Conservation (phyloP, 2,113 vertebrate species). For the Aramus guarauna region DNA sequence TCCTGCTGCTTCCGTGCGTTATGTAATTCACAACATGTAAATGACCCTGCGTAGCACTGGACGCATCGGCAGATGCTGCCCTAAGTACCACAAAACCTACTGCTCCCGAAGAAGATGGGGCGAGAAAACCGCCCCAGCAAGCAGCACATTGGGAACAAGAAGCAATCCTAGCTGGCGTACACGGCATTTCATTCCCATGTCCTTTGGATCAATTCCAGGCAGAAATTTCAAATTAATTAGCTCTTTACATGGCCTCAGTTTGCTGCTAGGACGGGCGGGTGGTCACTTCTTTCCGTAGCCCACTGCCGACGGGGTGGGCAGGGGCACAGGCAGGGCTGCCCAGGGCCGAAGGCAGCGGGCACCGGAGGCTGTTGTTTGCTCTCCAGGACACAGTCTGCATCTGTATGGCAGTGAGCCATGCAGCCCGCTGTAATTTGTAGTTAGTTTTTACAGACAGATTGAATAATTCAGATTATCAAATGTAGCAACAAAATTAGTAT, state of each 20-base stretch:
- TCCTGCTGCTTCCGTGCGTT: neutral
- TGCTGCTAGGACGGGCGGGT: neutral
- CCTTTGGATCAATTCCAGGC: neutral
- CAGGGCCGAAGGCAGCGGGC: fast-evolving
- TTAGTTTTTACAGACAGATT: neutral
- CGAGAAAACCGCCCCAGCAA: neutral
- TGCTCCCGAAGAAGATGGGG: neutral
- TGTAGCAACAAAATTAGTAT: neutral
- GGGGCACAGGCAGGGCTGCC: neutral
- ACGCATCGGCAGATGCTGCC: neutral
- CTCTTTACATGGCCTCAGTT: neutral
- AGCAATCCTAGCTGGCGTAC: neutral
- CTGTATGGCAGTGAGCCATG: neutral
- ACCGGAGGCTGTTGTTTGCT: neutral
- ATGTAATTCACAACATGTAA: neutral
- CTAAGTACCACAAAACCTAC: neutral
- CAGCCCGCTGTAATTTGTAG: neutral
- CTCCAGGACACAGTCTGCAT: fast-evolving
- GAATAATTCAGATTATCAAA: neutral
- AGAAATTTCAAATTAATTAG: neutral
- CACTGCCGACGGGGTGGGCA: fast-evolving
- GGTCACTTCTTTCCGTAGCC: neutral
- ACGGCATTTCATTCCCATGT: neutral
- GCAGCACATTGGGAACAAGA: neutral
- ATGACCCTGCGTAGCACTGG: neutral